These are phyloP conservation scores for Itoplectis maculator DNA, from an alignment of 2,888 invertebrate genomes.

Conservation along the genomic window DNA sequence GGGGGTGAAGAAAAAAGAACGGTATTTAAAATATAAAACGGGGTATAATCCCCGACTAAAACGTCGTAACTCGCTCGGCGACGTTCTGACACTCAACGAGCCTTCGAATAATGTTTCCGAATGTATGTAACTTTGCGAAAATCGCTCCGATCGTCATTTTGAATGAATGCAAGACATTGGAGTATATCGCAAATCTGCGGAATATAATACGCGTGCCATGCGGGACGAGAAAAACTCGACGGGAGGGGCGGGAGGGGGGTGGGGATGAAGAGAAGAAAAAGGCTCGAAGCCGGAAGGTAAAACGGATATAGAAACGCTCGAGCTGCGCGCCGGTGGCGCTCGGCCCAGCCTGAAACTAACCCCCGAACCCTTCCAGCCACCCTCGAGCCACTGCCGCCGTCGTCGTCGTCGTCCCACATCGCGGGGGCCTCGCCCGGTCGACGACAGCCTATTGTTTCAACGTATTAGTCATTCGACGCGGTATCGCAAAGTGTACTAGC, in stretches of 20 bases:
- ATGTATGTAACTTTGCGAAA: slow-evolving; percentile 70
- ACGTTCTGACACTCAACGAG: too few species aligned
- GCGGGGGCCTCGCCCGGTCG: slow-evolving; percentile 71
- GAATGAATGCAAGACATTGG: slow-evolving; percentile 19
- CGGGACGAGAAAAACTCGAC: too few species aligned
- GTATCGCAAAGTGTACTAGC: slow-evolving; percentile 83
- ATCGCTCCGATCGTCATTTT: slow-evolving; percentile 74
- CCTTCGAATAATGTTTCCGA: neutral
- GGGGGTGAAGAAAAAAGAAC: slow-evolving; percentile 46
- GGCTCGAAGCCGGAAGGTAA: slow-evolving; percentile 72
- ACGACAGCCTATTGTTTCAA: slow-evolving; percentile 84
- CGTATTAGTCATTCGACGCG: slow-evolving; percentile 84
- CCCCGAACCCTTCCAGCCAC: slow-evolving; percentile 30
- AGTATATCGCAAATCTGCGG: slow-evolving; percentile 64
- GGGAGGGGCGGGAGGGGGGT: too few species aligned
- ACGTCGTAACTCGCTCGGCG: neutral
- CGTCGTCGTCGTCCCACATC: slow-evolving; percentile 58
- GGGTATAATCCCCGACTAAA: slow-evolving; percentile 54
- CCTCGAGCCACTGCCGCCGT: slow-evolving; percentile 27
- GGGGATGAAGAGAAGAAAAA: slow-evolving; percentile 40
- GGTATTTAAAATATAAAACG: slow-evolving; percentile 65
- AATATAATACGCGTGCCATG: slow-evolving; percentile 35
- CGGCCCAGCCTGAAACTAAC: slow-evolving; percentile 73
- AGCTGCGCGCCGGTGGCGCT: slow-evolving; percentile 84
- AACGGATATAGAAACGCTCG: slow-evolving; percentile 83